Evolutionary conservation across 2,888 invertebrate genomes (phyloP).

Genomic region (Rhyacophila evoluta): DNA sequence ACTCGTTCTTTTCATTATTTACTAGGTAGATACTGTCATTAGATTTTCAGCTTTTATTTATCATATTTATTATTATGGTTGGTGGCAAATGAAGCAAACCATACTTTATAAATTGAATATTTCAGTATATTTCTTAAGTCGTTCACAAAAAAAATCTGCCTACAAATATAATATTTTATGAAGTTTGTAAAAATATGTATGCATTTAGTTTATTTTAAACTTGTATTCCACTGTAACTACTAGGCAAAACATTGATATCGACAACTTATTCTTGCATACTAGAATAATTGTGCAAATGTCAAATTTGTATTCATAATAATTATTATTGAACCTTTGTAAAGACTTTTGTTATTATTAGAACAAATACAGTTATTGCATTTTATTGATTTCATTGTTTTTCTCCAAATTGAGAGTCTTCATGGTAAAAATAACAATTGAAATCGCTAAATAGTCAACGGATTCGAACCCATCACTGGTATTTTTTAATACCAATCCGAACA

Average conservation of each 20-base stretch:
- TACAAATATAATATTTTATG: background rate
- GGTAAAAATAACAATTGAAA: too few relatives aligned
- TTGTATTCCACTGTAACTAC: background rate
- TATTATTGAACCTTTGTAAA: slow-evolving; percentile 30
- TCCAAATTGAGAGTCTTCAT: too few relatives aligned
- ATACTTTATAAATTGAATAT: too few relatives aligned
- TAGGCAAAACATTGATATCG: background rate
- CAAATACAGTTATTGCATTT: slow-evolving; percentile 43
- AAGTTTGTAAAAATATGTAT: background rate
- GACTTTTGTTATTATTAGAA: slow-evolving; percentile 40
- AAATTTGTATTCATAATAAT: slow-evolving; percentile 9
- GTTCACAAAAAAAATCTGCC: background rate
- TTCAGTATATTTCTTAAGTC: too few relatives aligned
- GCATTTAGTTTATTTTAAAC: background rate
- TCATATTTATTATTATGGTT: too few relatives aligned
- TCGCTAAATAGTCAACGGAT: too few relatives aligned
- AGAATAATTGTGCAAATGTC: background rate
- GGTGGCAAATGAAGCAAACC: too few relatives aligned
- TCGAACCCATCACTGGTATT: too few relatives aligned
- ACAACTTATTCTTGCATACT: slow-evolving; percentile 3
- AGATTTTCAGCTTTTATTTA: too few relatives aligned
- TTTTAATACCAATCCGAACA: too few relatives aligned
- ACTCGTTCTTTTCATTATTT: too few relatives aligned
- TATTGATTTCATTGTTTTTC: slow-evolving; percentile 9
- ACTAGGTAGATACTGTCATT: too few relatives aligned